Evolutionary conservation across 2,888 invertebrate species (phyloP).

Genomic region (Hyalella azteca): DNA sequence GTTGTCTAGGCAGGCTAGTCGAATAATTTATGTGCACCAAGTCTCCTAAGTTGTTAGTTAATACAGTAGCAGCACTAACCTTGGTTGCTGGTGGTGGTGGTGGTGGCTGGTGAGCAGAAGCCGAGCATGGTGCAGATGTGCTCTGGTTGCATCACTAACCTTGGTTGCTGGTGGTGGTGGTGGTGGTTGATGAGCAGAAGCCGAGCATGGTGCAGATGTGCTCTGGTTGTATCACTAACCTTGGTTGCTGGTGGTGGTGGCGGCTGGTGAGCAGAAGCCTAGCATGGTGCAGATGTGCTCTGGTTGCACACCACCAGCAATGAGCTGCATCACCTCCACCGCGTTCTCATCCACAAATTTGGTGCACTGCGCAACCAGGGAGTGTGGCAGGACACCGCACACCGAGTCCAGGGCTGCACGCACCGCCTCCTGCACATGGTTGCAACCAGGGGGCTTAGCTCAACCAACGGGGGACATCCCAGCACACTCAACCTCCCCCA

Average conservation of each 20-base stretch:
- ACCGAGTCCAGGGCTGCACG: conserved; percentile 73
- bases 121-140: conserved; percentile 81
- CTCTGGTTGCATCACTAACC: no score
- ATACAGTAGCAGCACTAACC: no score
- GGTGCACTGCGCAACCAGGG: conserved; percentile 72
- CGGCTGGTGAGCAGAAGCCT: conserved; percentile 72
- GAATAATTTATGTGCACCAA: no score
- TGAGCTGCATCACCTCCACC: conserved; percentile 76
- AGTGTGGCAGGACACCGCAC: conserved; percentile 72
- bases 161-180: no score
- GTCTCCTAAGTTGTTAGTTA: no score
- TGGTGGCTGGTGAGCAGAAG: no score
- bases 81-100: no score
- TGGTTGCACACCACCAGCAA: conserved; percentile 76
- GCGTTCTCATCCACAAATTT: conserved; percentile 79
- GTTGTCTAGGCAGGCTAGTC: no score
- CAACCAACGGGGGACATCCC: no score
- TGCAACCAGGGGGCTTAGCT: background rate
- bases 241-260: no score
- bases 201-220: conserved; percentile 81
- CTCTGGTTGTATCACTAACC: conserved; percentile 74
- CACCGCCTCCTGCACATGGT: conserved; percentile 70
- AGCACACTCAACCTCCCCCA: no score
- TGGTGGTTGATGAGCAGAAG: no score
- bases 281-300: conserved; percentile 80